These are phyloP conservation scores for Paramormyrops kingsleyae DNA, from an alignment of 2,113 vertebrate species.

Conservation along the genomic window DNA sequence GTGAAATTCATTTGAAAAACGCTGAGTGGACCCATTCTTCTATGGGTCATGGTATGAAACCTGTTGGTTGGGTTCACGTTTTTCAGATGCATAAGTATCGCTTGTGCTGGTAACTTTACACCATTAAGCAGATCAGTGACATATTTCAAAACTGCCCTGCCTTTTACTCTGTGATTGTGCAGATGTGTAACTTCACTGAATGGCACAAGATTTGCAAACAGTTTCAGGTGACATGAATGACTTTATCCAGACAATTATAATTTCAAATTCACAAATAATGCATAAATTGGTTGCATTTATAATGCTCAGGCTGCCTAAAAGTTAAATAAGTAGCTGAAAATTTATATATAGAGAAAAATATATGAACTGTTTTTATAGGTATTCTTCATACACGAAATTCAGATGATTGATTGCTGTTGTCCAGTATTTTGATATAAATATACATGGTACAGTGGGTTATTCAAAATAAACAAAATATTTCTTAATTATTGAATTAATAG, in stretches of 20 bases:
- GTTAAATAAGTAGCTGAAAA: background rate
- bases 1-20: background rate
- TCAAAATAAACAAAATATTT: background rate
- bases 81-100: background rate
- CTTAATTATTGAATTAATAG: background rate
- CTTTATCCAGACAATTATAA: background rate
- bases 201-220: background rate
- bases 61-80: background rate
- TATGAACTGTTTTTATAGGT: background rate
- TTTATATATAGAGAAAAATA: background rate
- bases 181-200: background rate
- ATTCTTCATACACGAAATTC: background rate
- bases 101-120: background rate
- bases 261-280: background rate
- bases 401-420: background rate
- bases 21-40: background rate
- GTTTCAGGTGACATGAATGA: background rate
- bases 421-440: background rate
- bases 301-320: background rate
- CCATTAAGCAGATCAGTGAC: background rate
- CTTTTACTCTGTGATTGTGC: background rate
- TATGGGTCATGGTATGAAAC: background rate
- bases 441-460: background rate
- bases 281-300: background rate
- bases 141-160: background rate